These are phyloP conservation scores for Augochlora pura DNA, from an alignment of 1,140 invertebrate genomes.

Conservation along the genomic window DNA sequence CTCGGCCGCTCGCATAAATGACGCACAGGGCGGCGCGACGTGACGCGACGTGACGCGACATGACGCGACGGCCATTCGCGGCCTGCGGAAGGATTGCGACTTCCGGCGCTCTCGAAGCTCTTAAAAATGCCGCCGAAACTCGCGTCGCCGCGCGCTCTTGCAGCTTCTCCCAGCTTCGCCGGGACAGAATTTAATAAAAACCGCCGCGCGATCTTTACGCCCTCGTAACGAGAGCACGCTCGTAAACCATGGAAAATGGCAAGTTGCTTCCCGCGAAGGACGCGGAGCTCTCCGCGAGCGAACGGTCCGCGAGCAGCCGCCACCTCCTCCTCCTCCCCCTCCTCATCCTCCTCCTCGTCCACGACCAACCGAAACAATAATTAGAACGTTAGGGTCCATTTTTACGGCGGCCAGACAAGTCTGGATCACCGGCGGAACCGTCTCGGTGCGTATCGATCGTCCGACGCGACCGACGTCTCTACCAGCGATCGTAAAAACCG, in stretches of 20 bases:
- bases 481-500: not conserved
- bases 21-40: too few relatives aligned
- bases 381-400: conserved; percentile 38
- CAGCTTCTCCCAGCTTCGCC: not conserved
- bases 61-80: conserved; percentile 14
- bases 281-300: conserved; percentile 10
- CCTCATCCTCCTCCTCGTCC: conserved; percentile 7
- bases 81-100: conserved; percentile 1
- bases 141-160: conserved; percentile 32
- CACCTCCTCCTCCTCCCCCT: conserved; percentile 1
- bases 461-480: not conserved
- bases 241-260: conserved; percentile 55
- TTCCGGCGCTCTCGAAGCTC: conserved; percentile 6
- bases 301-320: conserved; percentile 3
- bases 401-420: conserved; percentile 13
- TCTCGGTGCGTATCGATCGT: not conserved
- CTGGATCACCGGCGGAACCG: not conserved
- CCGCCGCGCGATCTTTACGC: conserved; percentile 48
- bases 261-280: conserved; percentile 1
- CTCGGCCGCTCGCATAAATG: too few relatives aligned
- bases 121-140: conserved; percentile 52
- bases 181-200: conserved; percentile 63
- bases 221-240: conserved; percentile 53
- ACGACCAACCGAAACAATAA: conserved; percentile 24
- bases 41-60: too few relatives aligned